phyloP scores from a whole-genome alignment of 2,888 invertebrate species.

The Venustoraphidia nigricollis region DNA sequence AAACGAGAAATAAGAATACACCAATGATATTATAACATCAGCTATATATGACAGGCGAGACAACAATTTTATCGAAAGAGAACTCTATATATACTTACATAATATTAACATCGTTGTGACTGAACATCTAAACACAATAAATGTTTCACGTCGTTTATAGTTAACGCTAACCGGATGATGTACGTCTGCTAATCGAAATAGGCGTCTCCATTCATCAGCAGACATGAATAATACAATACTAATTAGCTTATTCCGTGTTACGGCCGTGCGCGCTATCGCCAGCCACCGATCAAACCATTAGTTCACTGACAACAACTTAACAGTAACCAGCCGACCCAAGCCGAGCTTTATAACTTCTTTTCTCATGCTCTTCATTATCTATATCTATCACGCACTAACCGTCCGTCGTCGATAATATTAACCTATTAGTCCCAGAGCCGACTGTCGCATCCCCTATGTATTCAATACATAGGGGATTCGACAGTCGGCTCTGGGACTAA shows the following conservation, averaged over 20 bases:
- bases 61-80: too few species aligned
- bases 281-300: neutral
- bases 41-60: too few species aligned
- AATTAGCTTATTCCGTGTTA: neutral
- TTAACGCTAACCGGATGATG: too few species aligned
- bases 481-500: too few species aligned
- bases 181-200: too few species aligned
- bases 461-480: too few species aligned
- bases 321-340: neutral
- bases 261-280: neutral
- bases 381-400: neutral
- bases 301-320: neutral
- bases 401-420: too few species aligned
- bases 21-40: too few species aligned
- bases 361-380: neutral
- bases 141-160: neutral
- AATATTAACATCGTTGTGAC: neutral
- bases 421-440: too few species aligned
- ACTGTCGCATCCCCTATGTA: too few species aligned
- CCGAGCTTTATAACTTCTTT: neutral
- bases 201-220: neutral
- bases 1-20: too few species aligned
- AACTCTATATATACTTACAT: neutral
- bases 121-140: neutral
- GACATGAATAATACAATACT: neutral